Base-by-base conservation (phyloP, 2,113 vertebrate genomes). In the Burhinus bistriatus region DNA sequence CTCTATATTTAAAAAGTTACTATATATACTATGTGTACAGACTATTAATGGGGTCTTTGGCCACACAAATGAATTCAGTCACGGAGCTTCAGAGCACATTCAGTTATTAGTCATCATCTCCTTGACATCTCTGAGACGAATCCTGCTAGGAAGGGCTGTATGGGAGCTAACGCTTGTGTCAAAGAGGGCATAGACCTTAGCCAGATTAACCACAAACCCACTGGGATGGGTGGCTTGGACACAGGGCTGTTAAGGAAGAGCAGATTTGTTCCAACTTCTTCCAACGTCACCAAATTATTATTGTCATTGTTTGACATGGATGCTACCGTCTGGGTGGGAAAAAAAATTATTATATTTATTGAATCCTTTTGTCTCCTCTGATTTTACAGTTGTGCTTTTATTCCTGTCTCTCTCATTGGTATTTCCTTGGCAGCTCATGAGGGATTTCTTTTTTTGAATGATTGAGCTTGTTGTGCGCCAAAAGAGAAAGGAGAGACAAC, bases 361-460 rank as follows among this genome's bases (percentile, higher is more conserved):
- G 82, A 95, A 90, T 95, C 84, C 89, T 96, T 97, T 97, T 97
- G 92, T 95, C 92, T 95, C 52, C 59, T 90, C 62, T 68, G 81
- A 93, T 89, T 95, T 97, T 95, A 94, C 86, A 95, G 90, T 94
- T 95, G 71, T 83, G 77, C 90, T 93, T 96, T 96, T 97, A 79
- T 96, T 93, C 72, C 66, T 92, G 84, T 64, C 52, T 91, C 83
- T 78, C 70, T 38, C 81, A 3, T 25, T 94, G 95, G 96, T 97
- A 97, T 97, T 97, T 95, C 80, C 94, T 94, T 96, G 90, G 93
- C 89, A 96, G 91, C 38, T 93, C 71, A 73, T 58, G 42, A 96
- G 64, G 68, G 95, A 70, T 94, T 97, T 94, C 62, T 93, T 95
- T 93, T 94, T 97, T 87, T 94, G 68, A 96, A 94, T 44, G 81